These are phyloP conservation scores for Chloroceryle inda DNA, from an alignment of 2,797 vertebrate species.

Conservation along the genomic window DNA sequence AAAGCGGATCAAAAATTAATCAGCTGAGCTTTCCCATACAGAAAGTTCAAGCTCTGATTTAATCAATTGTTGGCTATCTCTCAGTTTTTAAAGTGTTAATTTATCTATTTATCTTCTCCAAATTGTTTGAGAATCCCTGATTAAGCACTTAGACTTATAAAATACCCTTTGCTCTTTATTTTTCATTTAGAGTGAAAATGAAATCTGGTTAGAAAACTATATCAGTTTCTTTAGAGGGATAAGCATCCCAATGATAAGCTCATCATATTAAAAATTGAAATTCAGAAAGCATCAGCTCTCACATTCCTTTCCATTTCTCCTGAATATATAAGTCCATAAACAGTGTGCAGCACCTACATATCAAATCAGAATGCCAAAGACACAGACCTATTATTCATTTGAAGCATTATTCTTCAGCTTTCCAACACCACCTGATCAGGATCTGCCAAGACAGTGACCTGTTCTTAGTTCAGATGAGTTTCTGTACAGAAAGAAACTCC, in stretches of 20 bases:
- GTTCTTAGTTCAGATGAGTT: not conserved
- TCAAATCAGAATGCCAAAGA: not conserved
- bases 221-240: not conserved
- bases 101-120: not conserved
- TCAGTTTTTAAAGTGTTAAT: not conserved
- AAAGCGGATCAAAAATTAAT: not conserved
- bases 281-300: not conserved
- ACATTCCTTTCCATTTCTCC: not conserved
- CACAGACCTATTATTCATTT: accelerated
- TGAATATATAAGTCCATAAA: not conserved
- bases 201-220: not conserved
- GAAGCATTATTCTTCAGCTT: not conserved
- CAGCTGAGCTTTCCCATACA: not conserved
- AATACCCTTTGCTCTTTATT: not conserved
- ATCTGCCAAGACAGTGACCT: not conserved
- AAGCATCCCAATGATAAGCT: not conserved
- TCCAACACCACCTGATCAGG: not conserved
- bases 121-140: not conserved
- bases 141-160: not conserved
- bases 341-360: accelerated
- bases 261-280: not conserved
- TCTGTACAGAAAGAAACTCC: not conserved
- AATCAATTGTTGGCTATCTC: not conserved
- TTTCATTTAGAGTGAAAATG: not conserved
- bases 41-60: not conserved